Evolutionary conservation across 2,113 vertebrate species (phyloP).

Genomic region (Trematocara unimaculatum): DNA sequence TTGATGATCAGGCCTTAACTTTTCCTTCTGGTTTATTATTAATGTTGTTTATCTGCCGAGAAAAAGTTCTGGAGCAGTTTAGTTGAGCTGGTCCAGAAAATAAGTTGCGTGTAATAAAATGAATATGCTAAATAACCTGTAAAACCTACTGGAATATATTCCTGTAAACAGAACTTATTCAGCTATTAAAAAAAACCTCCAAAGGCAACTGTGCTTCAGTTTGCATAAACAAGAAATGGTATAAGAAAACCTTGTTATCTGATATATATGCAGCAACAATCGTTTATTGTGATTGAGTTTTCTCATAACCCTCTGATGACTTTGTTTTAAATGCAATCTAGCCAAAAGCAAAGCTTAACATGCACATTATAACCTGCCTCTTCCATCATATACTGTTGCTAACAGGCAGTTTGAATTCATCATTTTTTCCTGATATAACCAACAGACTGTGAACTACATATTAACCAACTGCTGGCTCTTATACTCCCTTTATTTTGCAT

Average conservation of each 20-base stretch:
- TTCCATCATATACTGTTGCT: not conserved
- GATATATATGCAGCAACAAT: not conserved
- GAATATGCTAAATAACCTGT: not conserved
- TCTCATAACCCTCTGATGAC: not conserved
- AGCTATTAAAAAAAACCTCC: not conserved
- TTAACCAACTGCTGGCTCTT: not conserved
- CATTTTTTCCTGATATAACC: not conserved
- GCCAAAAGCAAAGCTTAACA: not conserved
- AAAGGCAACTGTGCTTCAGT: not conserved
- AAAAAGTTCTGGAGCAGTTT: not conserved
- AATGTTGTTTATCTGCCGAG: slow-evolving; percentile 46
- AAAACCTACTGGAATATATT: not conserved
- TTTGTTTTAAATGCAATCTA: not conserved
- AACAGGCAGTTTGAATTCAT: not conserved
- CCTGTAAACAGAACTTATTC: not conserved
- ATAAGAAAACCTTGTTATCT: not conserved
- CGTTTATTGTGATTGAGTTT: not conserved
- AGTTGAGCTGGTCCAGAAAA: not conserved
- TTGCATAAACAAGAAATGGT: not conserved
- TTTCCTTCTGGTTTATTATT: slow-evolving; percentile 47
- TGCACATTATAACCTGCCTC: not conserved
- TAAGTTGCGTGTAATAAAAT: not conserved
- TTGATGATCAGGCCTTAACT: not conserved
- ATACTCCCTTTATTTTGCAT: not conserved
- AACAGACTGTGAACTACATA: not conserved